These are phyloP conservation scores for Hyposoter dolosus DNA, from an alignment of 2,888 invertebrate genomes.

Conservation along the genomic window DNA sequence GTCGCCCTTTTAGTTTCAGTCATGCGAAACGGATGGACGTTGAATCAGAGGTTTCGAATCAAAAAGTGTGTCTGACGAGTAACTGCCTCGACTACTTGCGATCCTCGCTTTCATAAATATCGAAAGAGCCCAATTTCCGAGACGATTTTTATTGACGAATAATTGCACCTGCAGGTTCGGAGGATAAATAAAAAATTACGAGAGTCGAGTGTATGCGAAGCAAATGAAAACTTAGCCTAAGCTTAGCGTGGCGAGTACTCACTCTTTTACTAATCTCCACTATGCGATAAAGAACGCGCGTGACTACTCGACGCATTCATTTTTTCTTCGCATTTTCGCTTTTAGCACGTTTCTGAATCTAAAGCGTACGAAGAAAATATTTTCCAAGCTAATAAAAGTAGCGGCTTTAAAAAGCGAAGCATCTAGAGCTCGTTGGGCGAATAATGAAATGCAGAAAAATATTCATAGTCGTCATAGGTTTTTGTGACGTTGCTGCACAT, in stretches of 20 bases:
- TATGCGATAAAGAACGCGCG: constrained; percentile 41
- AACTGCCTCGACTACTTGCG: constrained; percentile 48
- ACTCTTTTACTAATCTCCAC: constrained; percentile 79
- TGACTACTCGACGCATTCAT: constrained; percentile 23
- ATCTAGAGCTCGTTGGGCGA: constrained; percentile 47
- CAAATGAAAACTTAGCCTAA: constrained; percentile 83
- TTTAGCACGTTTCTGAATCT: constrained; percentile 18
- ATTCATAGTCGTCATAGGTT: constrained; percentile 1
- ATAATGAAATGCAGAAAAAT: constrained; percentile 44
- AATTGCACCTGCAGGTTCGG: not conserved
- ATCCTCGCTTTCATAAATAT: constrained; percentile 27
- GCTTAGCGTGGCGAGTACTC: constrained; percentile 82
- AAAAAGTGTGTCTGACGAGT: constrained; percentile 13
- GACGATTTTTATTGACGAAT: constrained; percentile 4
- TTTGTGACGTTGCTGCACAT: constrained; percentile 15
- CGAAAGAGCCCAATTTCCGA: not conserved
- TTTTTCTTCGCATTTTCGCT: not conserved
- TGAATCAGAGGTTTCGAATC: not conserved
- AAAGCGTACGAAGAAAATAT: constrained; percentile 27
- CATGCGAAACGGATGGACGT: constrained; percentile 8
- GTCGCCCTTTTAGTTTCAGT: constrained; percentile 10
- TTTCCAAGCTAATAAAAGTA: constrained; percentile 21
- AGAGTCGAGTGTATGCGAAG: constrained; percentile 80
- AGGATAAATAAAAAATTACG: constrained; percentile 43
- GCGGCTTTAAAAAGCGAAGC: constrained; percentile 56